Conservation (phyloP, 2,888 invertebrate genomes). For the Anthoptus insignis region DNA sequence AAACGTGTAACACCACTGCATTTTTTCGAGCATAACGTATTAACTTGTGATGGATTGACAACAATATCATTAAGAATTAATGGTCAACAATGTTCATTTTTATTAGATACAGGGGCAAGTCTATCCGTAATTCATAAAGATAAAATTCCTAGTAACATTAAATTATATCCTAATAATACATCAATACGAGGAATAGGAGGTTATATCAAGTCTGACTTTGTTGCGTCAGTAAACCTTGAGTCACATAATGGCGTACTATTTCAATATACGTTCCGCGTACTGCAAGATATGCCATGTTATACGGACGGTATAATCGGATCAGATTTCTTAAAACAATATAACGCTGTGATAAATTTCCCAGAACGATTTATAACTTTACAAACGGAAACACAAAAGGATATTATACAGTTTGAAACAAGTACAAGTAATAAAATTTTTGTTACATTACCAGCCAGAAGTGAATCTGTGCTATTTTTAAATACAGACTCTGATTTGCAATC, state of each 20-base stretch:
- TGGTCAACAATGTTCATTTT: slow-evolving; percentile 1
- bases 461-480: slow-evolving; percentile 3
- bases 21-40: slow-evolving; percentile 8
- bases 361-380: background rate
- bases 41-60: background rate
- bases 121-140: slow-evolving; percentile 1
- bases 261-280: slow-evolving; percentile 5
- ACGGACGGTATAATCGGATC: slow-evolving; percentile 3
- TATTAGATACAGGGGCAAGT: slow-evolving; percentile 11
- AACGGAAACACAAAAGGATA: background rate
- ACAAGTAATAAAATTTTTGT: background rate
- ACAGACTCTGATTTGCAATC: background rate
- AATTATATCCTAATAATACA: background rate
- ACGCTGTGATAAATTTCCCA: slow-evolving; percentile 15
- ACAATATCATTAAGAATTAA: slow-evolving; percentile 4
- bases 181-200: slow-evolving; percentile 21
- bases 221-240: slow-evolving; percentile 7
- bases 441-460: slow-evolving; percentile 7
- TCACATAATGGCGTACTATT: slow-evolving; percentile 6
- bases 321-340: slow-evolving; percentile 14
- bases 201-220: slow-evolving; percentile 4
- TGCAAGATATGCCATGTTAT: slow-evolving; percentile 14
- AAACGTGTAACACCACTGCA: background rate
- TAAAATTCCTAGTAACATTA: background rate
- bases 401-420: no score